Base-by-base conservation (phyloP, 2,113 vertebrate species). In the Hemibagrus wyckioides region DNA sequence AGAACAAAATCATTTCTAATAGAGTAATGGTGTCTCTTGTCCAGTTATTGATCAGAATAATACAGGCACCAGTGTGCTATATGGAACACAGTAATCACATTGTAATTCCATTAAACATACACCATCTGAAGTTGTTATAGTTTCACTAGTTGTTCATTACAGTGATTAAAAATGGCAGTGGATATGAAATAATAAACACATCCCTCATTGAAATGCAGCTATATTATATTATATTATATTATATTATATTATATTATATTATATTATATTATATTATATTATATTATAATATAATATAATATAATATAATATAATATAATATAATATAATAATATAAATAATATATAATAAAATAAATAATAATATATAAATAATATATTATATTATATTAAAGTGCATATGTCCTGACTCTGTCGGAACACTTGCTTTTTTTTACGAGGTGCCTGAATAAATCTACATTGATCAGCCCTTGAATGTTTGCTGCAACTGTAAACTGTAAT, bases 11-110 rank as follows among this genome's bases (percentile, higher is more conserved):
- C 11, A 39, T 87, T 69, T 33, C 23, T 28, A 86, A 28, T 79
- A 69, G 23, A 67, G 69, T 48, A 85, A 50, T n/a, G 36, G n/a
- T 56, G 36, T 33, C 65, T 75, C 33, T 44, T 75, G 50, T 41
- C 69, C n/a, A 76, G 65, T n/a, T 77, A 85, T 85, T 69, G 65
- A 77, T 87, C 79, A 84, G 30, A 71, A 50, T 73, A 4, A 80
- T 69, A 41, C 36, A 79, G 50, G 48, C 28, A 28, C 50, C 50
- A 80, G 36, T 61, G 17, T 73, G 19, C 65, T 59, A 75, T 56
- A 67, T 61, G 41, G 82, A 28, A 19, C 61, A 73, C 2, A 86
- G 28, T 67, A 48, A 52, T 14, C 44, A 2, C 54, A 11, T 14
- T 80, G 33, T 6, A 54, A 84, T 84, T 71, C 28, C 4, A 10